These are phyloP conservation scores for Trinectes maculatus DNA, from an alignment of 2,113 vertebrate species.

Conservation along the genomic window DNA sequence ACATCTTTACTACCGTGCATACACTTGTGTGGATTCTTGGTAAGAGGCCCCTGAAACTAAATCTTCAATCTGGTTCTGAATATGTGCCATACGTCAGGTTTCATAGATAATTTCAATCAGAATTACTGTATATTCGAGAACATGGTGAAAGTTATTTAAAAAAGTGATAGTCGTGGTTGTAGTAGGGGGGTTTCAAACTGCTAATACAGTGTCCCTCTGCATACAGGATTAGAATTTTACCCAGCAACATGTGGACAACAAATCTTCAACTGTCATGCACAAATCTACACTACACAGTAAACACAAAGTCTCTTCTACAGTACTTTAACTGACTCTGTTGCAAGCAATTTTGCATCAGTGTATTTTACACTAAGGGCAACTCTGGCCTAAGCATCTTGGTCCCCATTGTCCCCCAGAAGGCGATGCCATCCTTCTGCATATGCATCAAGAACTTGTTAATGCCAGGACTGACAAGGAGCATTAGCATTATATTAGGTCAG, in stretches of 20 bases:
- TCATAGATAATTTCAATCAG: too few species aligned
- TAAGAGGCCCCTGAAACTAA: too few species aligned
- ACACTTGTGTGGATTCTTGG: not conserved
- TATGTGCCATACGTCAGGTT: too few species aligned
- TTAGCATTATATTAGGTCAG: not conserved
- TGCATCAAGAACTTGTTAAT: not conserved
- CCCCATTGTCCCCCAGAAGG: constrained; percentile 13
- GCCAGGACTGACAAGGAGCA: not conserved
- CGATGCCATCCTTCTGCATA: not conserved
- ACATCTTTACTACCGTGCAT: not conserved
- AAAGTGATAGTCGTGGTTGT: too few species aligned
- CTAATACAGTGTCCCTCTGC: not conserved
- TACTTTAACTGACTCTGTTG: not conserved
- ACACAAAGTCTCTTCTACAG: not conserved
- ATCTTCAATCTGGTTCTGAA: too few species aligned
- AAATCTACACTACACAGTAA: not conserved
- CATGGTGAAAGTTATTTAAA: too few species aligned
- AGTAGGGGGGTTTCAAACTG: too few species aligned
- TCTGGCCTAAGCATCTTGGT: constrained; percentile 4
- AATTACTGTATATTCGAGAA: too few species aligned
- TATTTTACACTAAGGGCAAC: not conserved
- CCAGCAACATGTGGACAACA: too few species aligned
- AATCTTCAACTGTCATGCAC: not conserved
- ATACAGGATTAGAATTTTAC: not conserved
- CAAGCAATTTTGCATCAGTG: not conserved